phyloP scores from a whole-genome alignment of 2,888 invertebrate genomes.

The Cremastinae sp. region DNA sequence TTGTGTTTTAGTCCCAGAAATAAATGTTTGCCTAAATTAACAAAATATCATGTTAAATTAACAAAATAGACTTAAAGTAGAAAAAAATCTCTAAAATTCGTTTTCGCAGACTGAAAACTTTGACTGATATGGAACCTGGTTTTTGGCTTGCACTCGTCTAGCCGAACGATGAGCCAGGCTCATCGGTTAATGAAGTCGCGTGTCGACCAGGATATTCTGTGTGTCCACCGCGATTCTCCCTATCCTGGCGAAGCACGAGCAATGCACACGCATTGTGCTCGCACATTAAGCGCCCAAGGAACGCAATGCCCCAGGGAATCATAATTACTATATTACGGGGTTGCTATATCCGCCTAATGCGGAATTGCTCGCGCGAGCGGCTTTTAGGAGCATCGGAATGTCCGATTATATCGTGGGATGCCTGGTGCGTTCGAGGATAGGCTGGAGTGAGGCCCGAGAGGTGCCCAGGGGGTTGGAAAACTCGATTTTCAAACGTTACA shows the following conservation, averaged over 20 bases:
- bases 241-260: constrained; percentile 5
- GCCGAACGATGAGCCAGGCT: constrained; percentile 67
- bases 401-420: constrained; percentile 61
- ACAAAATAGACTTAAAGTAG: too few species aligned
- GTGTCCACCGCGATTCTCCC: constrained; percentile 41
- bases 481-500: constrained; percentile 41
- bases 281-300: background rate
- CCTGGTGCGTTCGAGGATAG: constrained; percentile 61
- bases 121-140: constrained; percentile 1
- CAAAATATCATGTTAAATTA: too few species aligned
- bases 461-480: constrained; percentile 49
- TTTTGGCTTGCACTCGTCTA: constrained; percentile 73
- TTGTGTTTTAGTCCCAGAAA: too few species aligned
- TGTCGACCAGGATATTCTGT: constrained; percentile 73
- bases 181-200: constrained; percentile 78
- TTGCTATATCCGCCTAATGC: constrained; percentile 71
- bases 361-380: constrained; percentile 54
- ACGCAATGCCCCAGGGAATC: constrained; percentile 73
- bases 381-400: constrained; percentile 66
- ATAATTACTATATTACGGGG: constrained; percentile 76
- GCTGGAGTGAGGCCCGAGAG: background rate
- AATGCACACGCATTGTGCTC: background rate
- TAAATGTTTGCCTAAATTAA: too few species aligned
- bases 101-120: too few species aligned
- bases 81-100: too few species aligned